A percentile compares a stretch with the other conserved stretches of the same genome.
phyloP scores from a whole-genome alignment of 1,140 invertebrate species.

The Leptinotarsa undecemlineata region DNA sequence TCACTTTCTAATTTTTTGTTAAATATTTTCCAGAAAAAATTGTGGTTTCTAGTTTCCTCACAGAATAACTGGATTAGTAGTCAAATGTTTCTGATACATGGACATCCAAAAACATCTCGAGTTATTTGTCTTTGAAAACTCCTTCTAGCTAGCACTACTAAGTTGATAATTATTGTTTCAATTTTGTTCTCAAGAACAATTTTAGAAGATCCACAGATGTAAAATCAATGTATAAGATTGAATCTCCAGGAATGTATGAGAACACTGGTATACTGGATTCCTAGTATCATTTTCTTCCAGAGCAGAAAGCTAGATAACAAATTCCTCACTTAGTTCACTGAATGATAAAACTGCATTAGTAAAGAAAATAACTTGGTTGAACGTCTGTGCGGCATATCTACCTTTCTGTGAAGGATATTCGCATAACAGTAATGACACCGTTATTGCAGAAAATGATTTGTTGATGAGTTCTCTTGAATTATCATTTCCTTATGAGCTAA shows the following conservation, averaged over 20 bases:
- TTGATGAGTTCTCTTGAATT: slow-evolving; percentile 36
- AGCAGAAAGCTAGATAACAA: slow-evolving; percentile 37
- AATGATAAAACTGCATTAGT: slow-evolving; percentile 25
- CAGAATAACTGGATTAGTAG: slow-evolving; percentile 32
- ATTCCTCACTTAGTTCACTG: slow-evolving; percentile 30
- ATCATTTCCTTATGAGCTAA: slow-evolving; percentile 26
- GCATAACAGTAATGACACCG: slow-evolving; percentile 31
- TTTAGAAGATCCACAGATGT: slow-evolving; percentile 28
- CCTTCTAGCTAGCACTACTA: slow-evolving; percentile 35
- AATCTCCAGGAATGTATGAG: slow-evolving; percentile 44
- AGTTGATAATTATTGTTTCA: slow-evolving; percentile 36
- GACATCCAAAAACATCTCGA: slow-evolving; percentile 33
- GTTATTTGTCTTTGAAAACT: slow-evolving; percentile 30
- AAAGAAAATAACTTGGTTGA: slow-evolving; percentile 31
- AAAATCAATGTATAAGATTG: slow-evolving; percentile 39
- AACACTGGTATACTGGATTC: slow-evolving; percentile 42
- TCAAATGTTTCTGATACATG: slow-evolving; percentile 40
- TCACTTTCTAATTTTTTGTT: slow-evolving; percentile 37
- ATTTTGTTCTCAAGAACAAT: slow-evolving; percentile 30
- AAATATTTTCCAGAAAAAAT: slow-evolving; percentile 43
- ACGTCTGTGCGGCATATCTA: slow-evolving; percentile 24
- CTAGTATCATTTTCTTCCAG: slow-evolving; percentile 26
- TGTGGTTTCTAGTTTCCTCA: slow-evolving; percentile 28
- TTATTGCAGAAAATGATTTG: slow-evolving; percentile 32
- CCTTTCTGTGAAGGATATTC: slow-evolving; percentile 22